A percentile compares a stretch with the other conserved stretches of the same genome.
phyloP scores from a whole-genome alignment of 1,140 invertebrate genomes.

The Neocloeon triangulifer region DNA sequence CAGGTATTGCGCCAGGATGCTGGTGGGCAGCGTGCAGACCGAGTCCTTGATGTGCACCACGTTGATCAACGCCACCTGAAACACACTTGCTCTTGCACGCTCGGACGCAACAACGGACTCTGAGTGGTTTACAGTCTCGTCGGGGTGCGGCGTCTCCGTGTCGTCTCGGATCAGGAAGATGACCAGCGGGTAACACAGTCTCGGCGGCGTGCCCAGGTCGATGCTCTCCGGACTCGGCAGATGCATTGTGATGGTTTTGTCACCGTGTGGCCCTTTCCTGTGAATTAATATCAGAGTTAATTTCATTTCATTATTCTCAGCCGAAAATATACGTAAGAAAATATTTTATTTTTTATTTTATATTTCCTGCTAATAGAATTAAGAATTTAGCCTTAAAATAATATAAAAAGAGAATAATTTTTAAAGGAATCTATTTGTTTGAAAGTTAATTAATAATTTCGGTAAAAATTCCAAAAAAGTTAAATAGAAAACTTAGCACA shows the following conservation, averaged over 20 bases:
- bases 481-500: no score
- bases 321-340: no score
- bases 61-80: conserved; percentile 49
- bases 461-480: no score
- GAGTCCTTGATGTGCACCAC: conserved; percentile 59
- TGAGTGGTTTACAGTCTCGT: conserved; percentile 41
- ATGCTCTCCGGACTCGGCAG: conserved; percentile 29
- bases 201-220: conserved; percentile 41
- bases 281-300: no score
- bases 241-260: conserved; percentile 33
- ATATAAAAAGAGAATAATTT: no score
- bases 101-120: conserved; percentile 7
- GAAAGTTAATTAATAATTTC: no score
- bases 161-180: conserved; percentile 42
- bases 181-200: conserved; percentile 48
- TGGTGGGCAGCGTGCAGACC: conserved; percentile 49
- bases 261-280: conserved; percentile 38
- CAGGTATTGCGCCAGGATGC: conserved; percentile 53
- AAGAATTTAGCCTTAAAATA: no score
- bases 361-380: no score
- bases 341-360: no score
- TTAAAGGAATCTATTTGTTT: no score
- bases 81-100: no score
- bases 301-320: no score
- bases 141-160: conserved; percentile 32